Evolutionary conservation across 2,113 vertebrate genomes (phyloP), one percentile per base, ranked within the genome.

Genomic region (Atrichornis clamosus): DNA sequence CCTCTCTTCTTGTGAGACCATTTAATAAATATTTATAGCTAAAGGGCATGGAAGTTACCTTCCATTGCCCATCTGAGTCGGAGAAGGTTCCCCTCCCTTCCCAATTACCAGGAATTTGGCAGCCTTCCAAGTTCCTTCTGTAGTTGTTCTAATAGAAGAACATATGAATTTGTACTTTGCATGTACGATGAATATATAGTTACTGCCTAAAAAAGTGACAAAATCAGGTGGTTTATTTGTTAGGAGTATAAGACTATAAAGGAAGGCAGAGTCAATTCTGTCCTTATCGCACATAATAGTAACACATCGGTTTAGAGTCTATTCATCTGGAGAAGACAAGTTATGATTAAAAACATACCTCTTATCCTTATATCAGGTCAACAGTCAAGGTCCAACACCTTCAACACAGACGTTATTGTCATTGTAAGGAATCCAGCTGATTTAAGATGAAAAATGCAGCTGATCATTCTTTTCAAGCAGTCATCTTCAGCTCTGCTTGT

Each of bases 11-110:
- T 88, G 46, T 58, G 70, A 94, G 64, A 91, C 20, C 84, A 69
- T 89, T 96, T 84, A 46, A 93, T 92, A 76, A 90, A 91, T 93
- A 96, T 84, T 92, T 95, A 93, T 77, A 91, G 69, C 19, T 65
- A 44, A 86, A 90, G 72, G 46, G 17, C 32, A 81, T 46, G 37
- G 60, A 76, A 87, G 26, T 82, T 94, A 87, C 42, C 28, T 94
- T 94, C 49, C 22, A 41, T 78, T 11, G 15, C 24, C 26, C 32
- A 62, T 69, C 30, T 60, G 68, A 81, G 6, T 78, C 82, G 92
- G 24, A 62, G 44, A 75, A 78, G 6, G 15, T 53, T 56, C 5
- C 3, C 16, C 30, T 81, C 47, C 9, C 39, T 78, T 69, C 50
- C 49, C 76, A 82, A 5, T 87, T 89, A 63, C n/a, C 12, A 68